phyloP scores from a whole-genome alignment of 2,888 invertebrate species.

The Steinernema carpocapsae region DNA sequence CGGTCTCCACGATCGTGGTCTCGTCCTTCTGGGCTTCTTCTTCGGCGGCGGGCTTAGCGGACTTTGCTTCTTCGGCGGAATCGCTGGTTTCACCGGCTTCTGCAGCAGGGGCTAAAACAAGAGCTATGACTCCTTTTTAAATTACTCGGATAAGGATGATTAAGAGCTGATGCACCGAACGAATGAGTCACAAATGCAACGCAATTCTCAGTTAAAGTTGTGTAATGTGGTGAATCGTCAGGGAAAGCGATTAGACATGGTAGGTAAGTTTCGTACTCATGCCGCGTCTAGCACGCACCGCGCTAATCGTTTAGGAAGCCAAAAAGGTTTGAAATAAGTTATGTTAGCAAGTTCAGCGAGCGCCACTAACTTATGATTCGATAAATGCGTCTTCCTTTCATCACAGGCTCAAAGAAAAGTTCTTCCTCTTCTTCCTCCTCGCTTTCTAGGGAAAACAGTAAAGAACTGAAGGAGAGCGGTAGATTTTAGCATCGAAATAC shows the following conservation, averaged over 20 bases:
- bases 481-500: not conserved
- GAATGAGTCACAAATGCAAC: not conserved
- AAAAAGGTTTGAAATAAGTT: not conserved
- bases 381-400: constrained; percentile 35
- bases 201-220: not conserved
- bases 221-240: not conserved
- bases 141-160: not conserved
- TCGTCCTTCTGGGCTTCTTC: too few relatives aligned
- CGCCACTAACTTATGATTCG: constrained; percentile 33
- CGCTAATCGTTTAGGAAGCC: constrained; percentile 26
- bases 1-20: too few relatives aligned
- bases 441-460: constrained; percentile 19
- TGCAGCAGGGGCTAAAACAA: too few relatives aligned
- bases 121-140: too few relatives aligned
- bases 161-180: not conserved
- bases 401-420: constrained; percentile 14
- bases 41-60: too few relatives aligned
- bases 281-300: not conserved
- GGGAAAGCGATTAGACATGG: not conserved
- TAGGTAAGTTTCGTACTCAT: constrained; percentile 4
- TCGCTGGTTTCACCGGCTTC: too few relatives aligned
- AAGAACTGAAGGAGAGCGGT: not conserved
- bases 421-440: constrained; percentile 33
- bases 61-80: too few relatives aligned
- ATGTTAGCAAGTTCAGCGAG: constrained; percentile 23